Conservation (phyloP, 2,888 invertebrate species). For the Eurytoma adleriae region DNA sequence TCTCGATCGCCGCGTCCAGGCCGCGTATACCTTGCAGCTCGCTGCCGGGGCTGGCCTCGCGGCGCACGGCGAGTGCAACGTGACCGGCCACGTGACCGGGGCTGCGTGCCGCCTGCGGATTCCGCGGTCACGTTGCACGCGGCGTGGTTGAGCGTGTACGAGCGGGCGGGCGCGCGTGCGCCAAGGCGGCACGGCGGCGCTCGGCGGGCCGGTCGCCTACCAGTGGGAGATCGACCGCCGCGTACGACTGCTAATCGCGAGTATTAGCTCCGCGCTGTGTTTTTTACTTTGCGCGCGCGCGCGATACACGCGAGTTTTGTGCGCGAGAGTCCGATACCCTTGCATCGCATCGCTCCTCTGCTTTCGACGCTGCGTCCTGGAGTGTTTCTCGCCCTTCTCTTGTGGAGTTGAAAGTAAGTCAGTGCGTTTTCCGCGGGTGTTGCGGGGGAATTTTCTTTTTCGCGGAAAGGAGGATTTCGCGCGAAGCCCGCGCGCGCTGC, state of each 20-base stretch:
- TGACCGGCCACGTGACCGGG: constrained; percentile 70
- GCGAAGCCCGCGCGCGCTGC: too few relatives aligned
- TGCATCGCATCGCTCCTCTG: too few relatives aligned
- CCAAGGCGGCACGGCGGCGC: constrained; percentile 1
- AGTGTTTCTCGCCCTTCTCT: too few relatives aligned
- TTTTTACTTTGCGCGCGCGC: background rate
- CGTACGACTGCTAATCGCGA: background rate
- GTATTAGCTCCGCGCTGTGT: background rate
- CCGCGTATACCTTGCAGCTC: background rate
- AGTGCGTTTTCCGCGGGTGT: too few relatives aligned
- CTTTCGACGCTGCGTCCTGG: too few relatives aligned
- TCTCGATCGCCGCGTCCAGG: too few relatives aligned
- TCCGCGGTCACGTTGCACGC: constrained; percentile 80
- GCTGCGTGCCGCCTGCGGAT: constrained; percentile 64
- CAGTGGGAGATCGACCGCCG: background rate
- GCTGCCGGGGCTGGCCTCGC: constrained; percentile 7
- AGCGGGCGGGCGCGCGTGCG: background rate
- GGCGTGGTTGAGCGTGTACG: constrained; percentile 75
- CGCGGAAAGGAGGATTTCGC: too few relatives aligned
- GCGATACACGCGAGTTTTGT: background rate
- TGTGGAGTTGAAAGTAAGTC: too few relatives aligned
- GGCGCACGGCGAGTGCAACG: constrained; percentile 71
- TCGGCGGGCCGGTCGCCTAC: constrained; percentile 1
- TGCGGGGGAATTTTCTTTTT: too few relatives aligned
- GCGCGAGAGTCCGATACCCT: background rate